Conservation (phyloP, 2,113 vertebrate genomes). For the Phoenicopterus ruber region DNA sequence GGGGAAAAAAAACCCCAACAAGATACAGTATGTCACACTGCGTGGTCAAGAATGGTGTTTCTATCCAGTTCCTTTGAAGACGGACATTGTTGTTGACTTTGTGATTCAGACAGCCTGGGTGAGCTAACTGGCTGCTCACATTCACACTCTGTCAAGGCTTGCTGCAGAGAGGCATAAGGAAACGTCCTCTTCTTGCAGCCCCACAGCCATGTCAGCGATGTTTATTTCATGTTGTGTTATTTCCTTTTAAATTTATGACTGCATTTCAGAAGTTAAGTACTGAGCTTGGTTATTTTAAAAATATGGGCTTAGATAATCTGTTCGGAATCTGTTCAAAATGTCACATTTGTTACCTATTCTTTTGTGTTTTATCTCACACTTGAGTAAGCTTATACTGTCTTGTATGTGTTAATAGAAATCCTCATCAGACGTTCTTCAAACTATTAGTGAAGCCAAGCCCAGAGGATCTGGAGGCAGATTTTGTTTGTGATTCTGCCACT, state of each 20-base stretch:
- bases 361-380: background rate
- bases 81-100: too few relatives aligned
- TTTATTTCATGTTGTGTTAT: background rate
- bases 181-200: background rate
- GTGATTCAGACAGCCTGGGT: background rate
- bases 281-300: background rate
- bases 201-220: accelerated
- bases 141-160: background rate
- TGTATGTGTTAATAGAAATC: background rate
- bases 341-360: background rate
- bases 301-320: background rate
- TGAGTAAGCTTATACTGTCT: background rate
- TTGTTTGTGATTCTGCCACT: background rate
- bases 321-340: background rate
- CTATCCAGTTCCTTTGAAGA: background rate
- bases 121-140: accelerated
- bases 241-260: background rate
- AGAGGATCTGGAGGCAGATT: background rate
- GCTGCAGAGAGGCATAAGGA: background rate
- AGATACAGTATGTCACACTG: too few relatives aligned
- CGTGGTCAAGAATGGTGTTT: background rate
- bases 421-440: background rate
- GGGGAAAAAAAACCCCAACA: background rate
- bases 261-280: background rate
- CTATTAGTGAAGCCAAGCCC: background rate